A percentile compares a stretch with the other conserved stretches of the same genome.
phyloP scores from a whole-genome alignment of 2,797 vertebrate species.

The Podarcis siculus region DNA sequence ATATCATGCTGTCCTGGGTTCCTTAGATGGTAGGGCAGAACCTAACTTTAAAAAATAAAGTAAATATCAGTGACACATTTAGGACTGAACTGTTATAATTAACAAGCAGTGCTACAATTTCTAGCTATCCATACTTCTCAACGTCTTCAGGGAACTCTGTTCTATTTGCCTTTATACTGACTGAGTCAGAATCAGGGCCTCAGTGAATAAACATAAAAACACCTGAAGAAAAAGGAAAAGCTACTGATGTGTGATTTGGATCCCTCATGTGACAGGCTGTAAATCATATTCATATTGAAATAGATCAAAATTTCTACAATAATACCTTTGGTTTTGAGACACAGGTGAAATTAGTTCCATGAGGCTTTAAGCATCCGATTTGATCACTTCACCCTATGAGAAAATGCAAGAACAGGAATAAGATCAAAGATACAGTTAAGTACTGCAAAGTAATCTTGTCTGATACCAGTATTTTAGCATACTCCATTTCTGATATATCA shows the following conservation, averaged over 20 bases:
- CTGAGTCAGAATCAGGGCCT: not conserved
- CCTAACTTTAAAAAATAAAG: not conserved
- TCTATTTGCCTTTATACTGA: not conserved
- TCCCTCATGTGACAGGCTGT: not conserved
- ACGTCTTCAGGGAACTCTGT: not conserved
- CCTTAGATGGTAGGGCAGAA: not conserved
- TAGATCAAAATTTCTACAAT: not conserved
- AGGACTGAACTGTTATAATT: not conserved
- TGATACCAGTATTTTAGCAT: not conserved
- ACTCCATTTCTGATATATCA: not conserved
- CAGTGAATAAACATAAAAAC: not conserved
- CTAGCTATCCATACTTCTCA: not conserved
- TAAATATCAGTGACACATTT: not conserved
- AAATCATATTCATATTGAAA: not conserved
- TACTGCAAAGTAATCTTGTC: not conserved
- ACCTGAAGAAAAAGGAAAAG: not conserved
- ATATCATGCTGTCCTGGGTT: not conserved
- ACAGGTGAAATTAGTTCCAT: constrained; percentile 51
- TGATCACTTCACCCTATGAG: not conserved
- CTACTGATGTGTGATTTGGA: not conserved
- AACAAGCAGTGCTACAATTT: not conserved
- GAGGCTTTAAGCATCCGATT: not conserved
- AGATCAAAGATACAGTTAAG: not conserved
- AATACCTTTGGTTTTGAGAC: constrained; percentile 63
- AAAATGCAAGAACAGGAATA: not conserved